These are phyloP conservation scores for Diabrotica virgifera DNA, from an alignment of 1,140 invertebrate genomes.

Conservation along the genomic window DNA sequence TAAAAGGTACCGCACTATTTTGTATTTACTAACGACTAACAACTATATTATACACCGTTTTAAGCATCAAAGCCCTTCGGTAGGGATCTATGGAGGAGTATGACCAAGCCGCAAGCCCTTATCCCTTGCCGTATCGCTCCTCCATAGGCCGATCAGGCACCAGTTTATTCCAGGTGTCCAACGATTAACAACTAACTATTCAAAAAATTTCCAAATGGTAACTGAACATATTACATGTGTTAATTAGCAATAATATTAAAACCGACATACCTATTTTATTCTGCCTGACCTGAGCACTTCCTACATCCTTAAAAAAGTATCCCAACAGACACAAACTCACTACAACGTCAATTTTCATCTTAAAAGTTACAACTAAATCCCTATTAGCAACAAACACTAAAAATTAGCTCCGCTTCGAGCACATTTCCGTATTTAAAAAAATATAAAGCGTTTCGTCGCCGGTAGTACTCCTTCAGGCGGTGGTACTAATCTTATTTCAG, in stretches of 20 bases:
- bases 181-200: no score
- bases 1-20: no score
- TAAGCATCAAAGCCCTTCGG: no score
- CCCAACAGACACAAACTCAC: slow-evolving; percentile 24
- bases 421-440: background rate
- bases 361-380: background rate
- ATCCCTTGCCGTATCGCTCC: no score
- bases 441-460: background rate
- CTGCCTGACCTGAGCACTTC: slow-evolving; percentile 9
- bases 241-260: background rate
- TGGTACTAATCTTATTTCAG: background rate
- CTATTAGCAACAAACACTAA: background rate
- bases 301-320: slow-evolving; percentile 17
- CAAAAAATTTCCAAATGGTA: background rate
- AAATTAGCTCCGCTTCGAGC: no score
- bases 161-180: no score
- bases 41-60: no score
- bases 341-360: slow-evolving; percentile 23
- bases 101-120: no score
- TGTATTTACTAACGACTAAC: no score
- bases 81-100: no score
- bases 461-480: slow-evolving; percentile 1
- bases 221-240: no score
- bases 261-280: slow-evolving; percentile 21
- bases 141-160: no score